Base-by-base conservation (phyloP, 2,113 vertebrate genomes). In the Eublepharis macularius region DNA sequence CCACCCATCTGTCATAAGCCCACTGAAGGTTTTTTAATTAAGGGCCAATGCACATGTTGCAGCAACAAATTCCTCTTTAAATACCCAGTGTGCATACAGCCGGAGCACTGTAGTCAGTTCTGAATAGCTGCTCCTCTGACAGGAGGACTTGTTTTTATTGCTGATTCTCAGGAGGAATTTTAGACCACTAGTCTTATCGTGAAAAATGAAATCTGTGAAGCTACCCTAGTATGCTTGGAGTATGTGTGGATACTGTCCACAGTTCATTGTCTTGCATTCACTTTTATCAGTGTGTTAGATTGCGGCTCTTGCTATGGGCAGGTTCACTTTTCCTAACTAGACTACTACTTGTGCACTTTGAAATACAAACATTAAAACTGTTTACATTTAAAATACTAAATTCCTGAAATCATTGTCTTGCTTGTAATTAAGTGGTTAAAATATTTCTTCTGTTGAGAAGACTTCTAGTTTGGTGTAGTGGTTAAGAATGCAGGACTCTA, bases 301-400 rank as follows among this genome's bases (percentile, higher is more conserved):
- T 54, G 29, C 21, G 14, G n/a, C 21, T 69, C 36, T 77, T 76
- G 9, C 45, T 69, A 69, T 32, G 26, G 34, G 8, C 29, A 74
- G 32, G 8, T 63, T 10, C 36, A 69, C n/a, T 5, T 70, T 47
- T 51, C 45, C 19, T 19, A 39, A 51, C 45, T 51, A n/a, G n/a
- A 11, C 34, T 77, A 45, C 29, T 41, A n/a, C 51, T 49, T 57
- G 34, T 41, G 29, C 51, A 32, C 66, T 70, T 81, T 81, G n/a
- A 81, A 81, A 82, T 57, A 13, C 13, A 82, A 82, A 72, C 13
- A 32, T n/a, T 81, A 54, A 82, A 72, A 57, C 49, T 82, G 26
- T 29, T 82, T 70, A 70, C 4, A 2, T 1, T 76, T 41, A 78
- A 4, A 32, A n/a, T 60, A n/a, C 12, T 60, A 6, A 57, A 13